phyloP scores from a whole-genome alignment of 2,888 invertebrate species.

The Aleiodes testaceus region DNA sequence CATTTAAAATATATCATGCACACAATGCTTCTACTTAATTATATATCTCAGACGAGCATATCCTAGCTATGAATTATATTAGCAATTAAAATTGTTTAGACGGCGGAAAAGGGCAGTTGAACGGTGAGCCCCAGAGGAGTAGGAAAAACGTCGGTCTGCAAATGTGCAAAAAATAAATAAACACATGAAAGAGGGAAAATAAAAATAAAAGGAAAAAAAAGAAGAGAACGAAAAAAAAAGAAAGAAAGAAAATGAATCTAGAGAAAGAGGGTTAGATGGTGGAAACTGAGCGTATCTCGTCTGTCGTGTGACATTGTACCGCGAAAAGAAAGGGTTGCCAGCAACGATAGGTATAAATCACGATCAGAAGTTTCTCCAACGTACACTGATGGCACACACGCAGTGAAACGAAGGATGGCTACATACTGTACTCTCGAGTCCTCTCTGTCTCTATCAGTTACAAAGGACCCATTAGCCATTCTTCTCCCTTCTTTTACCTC shows the following conservation, averaged over 20 bases:
- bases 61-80: conserved; percentile 53
- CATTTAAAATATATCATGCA: conserved; percentile 1
- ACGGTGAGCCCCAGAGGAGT: conserved; percentile 18
- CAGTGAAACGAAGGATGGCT: conserved; percentile 16
- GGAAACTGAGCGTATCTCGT: conserved; percentile 42
- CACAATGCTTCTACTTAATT: conserved; percentile 26
- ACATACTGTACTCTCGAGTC: conserved; percentile 40
- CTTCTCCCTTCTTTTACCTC: conserved; percentile 40
- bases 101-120: conserved; percentile 38
- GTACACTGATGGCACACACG: conserved; percentile 20
- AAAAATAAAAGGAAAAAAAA: conserved; percentile 27
- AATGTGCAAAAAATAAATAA: conserved; percentile 33
- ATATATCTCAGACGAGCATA: conserved; percentile 34
- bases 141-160: conserved; percentile 26
- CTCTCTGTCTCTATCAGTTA: conserved; percentile 43
- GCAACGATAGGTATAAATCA: conserved; percentile 64
- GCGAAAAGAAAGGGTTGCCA: conserved; percentile 49
- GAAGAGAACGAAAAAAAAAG: conserved; percentile 1
- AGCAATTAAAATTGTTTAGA: conserved; percentile 54
- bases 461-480: conserved; percentile 48
- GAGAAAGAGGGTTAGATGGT: conserved; percentile 34
- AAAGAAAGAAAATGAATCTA: conserved; percentile 28
- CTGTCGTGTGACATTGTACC: conserved; percentile 48
- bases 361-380: conserved; percentile 47
- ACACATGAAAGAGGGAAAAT: conserved; percentile 44